These are phyloP conservation scores for Amphipyra tragopoginis DNA, from an alignment of 2,888 invertebrate genomes.

Conservation along the genomic window DNA sequence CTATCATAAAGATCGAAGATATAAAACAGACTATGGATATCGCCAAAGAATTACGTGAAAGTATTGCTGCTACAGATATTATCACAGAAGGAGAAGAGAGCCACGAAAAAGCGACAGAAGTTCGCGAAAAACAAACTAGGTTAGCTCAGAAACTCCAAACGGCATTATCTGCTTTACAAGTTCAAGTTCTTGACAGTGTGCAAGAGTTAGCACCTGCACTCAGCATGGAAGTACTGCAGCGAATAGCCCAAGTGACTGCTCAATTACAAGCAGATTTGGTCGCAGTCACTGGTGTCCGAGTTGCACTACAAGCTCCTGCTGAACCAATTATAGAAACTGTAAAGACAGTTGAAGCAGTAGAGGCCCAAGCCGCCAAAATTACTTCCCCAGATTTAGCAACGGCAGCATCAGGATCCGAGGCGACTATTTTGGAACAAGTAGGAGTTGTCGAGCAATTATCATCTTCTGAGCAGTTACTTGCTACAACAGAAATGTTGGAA, in stretches of 20 bases:
- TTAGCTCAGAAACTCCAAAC: constrained; percentile 72
- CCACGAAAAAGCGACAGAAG: constrained; percentile 32
- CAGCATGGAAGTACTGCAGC: constrained; percentile 64
- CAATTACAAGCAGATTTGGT: constrained; percentile 75
- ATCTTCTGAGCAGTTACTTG: constrained; percentile 17
- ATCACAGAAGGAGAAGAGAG: constrained; percentile 39
- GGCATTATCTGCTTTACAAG: constrained; percentile 70
- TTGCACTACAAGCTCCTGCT: constrained; percentile 61
- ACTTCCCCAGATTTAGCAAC: constrained; percentile 22
- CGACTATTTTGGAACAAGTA: constrained; percentile 38
- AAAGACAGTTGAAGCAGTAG: constrained; percentile 18
- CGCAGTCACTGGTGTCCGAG: constrained; percentile 64
- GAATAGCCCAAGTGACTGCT: constrained; percentile 69
- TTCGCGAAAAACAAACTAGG: constrained; percentile 57
- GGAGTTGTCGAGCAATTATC: constrained; percentile 15
- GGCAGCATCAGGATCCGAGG: constrained; percentile 29
- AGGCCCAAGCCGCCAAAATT: constrained; percentile 12
- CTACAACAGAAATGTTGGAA: constrained; percentile 33
- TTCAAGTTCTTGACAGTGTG: constrained; percentile 68
- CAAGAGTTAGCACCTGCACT: constrained; percentile 67
- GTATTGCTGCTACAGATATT: constrained; percentile 56
- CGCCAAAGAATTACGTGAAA: constrained; percentile 74
- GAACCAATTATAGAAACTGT: constrained; percentile 31
- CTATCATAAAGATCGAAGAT: constrained; percentile 71
- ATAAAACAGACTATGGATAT: constrained; percentile 71